Conservation (phyloP, 64 coral and sea anemone genomes). For the Montipora foliosa region DNA sequence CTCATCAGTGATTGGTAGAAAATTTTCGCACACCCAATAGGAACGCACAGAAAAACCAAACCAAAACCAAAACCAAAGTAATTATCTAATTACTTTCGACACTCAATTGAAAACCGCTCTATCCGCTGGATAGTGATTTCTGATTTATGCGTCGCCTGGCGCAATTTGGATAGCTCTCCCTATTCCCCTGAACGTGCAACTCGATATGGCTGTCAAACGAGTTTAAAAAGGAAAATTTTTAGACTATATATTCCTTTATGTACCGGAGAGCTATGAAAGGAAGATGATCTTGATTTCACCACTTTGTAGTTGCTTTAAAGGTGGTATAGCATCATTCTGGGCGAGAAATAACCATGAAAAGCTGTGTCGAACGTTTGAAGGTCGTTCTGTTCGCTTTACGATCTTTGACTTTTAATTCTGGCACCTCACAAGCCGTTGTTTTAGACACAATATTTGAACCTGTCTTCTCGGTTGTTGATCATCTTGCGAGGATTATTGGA, state of each 20-base stretch:
- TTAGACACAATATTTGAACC: slow-evolving; percentile 92
- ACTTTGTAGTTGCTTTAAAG: background rate
- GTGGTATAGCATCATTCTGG: background rate
- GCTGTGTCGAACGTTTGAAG: slow-evolving; percentile 26
- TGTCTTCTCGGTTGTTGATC: slow-evolving; percentile 88
- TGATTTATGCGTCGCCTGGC: too few relatives aligned
- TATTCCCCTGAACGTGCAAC: background rate
- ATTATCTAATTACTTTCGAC: too few relatives aligned
- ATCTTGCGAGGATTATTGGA: slow-evolving; percentile 82
- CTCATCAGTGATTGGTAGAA: too few relatives aligned
- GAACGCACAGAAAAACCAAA: too few relatives aligned
- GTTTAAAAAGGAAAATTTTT: background rate
- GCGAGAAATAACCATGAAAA: background rate
- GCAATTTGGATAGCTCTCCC: background rate
- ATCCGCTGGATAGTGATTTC: too few relatives aligned
- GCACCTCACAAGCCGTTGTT: slow-evolving; percentile 69
- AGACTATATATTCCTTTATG: background rate
- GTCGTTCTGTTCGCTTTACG: slow-evolving; percentile 65
- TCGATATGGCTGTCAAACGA: too few relatives aligned
- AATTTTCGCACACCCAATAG: too few relatives aligned
- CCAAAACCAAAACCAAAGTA: too few relatives aligned
- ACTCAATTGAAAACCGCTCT: too few relatives aligned
- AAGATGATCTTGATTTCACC: background rate
- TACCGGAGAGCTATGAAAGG: background rate
- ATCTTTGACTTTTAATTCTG: slow-evolving; percentile 80